phyloP scores from a whole-genome alignment of 2,888 invertebrate genomes.

The Odontothrips loti region DNA sequence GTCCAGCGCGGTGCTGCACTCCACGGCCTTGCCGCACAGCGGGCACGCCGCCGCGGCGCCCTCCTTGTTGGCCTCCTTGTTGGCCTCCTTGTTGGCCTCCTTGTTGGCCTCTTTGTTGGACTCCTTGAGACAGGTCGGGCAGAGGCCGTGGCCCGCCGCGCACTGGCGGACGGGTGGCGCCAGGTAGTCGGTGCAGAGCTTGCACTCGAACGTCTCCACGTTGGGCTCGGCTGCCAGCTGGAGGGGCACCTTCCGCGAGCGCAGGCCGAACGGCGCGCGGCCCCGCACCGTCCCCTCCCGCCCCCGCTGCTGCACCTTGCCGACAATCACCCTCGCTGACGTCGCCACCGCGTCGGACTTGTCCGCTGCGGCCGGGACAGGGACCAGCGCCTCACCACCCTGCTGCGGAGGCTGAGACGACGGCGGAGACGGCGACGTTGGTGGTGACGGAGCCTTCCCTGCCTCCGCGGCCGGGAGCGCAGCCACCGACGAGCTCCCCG shows the following conservation, averaged over 20 bases:
- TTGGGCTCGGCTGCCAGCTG: neutral
- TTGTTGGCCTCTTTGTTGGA: too few relatives aligned
- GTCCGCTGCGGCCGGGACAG: neutral
- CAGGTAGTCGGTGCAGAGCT: neutral
- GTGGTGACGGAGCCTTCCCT: neutral
- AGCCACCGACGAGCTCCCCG: neutral
- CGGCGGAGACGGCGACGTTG: too few relatives aligned
- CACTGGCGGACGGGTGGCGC: neutral
- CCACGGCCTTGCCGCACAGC: neutral
- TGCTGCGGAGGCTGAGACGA: too few relatives aligned
- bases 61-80: too few relatives aligned
- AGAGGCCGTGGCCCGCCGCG: constrained; percentile 7
- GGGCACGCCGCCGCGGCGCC: neutral
- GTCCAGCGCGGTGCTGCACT: neutral
- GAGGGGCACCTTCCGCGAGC: neutral
- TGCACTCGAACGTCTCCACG: constrained; percentile 15
- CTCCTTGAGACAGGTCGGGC: neutral
- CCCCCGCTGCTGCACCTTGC: neutral
- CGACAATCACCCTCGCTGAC: neutral
- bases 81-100: too few relatives aligned
- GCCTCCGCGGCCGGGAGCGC: neutral
- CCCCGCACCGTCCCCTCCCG: neutral
- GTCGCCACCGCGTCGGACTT: constrained; percentile 1
- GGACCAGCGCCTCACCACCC: neutral
- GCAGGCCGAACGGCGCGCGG: neutral